Evolutionary conservation across 2,113 vertebrate genomes (phyloP), one percentile per base, ranked within the genome.

Genomic region (Phycodurus eques): DNA sequence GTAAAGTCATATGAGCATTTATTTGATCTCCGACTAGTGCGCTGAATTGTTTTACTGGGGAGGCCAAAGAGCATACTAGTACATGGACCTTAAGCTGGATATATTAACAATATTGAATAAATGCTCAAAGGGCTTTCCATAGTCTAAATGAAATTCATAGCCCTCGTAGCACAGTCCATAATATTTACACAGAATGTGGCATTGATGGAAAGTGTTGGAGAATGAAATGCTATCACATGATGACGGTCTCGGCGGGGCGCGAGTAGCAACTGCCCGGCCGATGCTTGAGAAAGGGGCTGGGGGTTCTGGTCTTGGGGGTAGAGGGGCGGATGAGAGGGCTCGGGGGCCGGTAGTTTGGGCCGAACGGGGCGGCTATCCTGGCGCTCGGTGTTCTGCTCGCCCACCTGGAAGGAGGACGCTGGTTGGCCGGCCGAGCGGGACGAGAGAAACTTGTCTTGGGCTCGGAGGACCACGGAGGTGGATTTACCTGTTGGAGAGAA

Each of bases 341-440:
- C 12, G 85, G 78, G 7, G 87, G 76, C 35, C 74, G 81, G 76
- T 85, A 89, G 77, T 87, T 67, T 8, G 86, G 89, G 61, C 92
- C 88, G 0, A 92, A 90, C 0, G 94, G 92, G 1, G 92, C 85
- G 0, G 87, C 51, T 71, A 87, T 88, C 72, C 72, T 81, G 61
- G 80, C 67, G 15, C 83, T 87, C 0, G 94, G 93, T 11, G 92
- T 92, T 62, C 88, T 85, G 33, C 88, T 87, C 12, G 96, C 96
- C 98, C 98, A 99, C 89, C 98, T 92, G 82, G 98, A 97, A 14
- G 98, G 98, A 35, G 95, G 94, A 35, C 98, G 92, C 66, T 94
- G 95, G 82, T 97, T 97, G 76, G 96, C 94, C 63, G 97, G 98
- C 70, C 96, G 94, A 20, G 96, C 94, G 0, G 98, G 98, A 65